Evolutionary conservation across 2,888 invertebrate genomes (phyloP).

Genomic region (Eupithecia pulchellata): DNA sequence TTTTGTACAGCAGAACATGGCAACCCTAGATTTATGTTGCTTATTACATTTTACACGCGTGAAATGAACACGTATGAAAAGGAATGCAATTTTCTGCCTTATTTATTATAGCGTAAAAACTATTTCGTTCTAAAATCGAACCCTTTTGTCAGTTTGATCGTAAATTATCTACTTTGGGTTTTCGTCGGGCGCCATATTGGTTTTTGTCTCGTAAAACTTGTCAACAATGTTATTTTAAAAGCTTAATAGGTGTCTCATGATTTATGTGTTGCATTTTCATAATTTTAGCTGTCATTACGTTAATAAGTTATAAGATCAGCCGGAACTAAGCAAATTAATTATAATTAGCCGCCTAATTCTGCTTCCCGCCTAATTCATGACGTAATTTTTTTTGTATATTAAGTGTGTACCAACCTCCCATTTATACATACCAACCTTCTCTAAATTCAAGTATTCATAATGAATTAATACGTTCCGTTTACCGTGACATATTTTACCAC

Average conservation of each 20-base stretch:
- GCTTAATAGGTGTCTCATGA: constrained; percentile 35
- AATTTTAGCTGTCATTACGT: constrained; percentile 15
- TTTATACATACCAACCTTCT: no score
- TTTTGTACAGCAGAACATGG: constrained; percentile 40
- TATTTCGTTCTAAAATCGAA: constrained; percentile 58
- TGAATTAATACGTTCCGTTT: no score
- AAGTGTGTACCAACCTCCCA: no score
- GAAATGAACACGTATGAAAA: constrained; percentile 72
- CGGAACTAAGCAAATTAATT: neutral
- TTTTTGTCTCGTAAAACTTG: constrained; percentile 70
- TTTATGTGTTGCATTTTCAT: constrained; percentile 26
- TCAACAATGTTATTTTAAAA: constrained; percentile 57
- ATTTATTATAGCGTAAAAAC: constrained; percentile 63
- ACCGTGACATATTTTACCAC: no score
- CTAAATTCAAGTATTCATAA: no score
- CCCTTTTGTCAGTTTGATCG: constrained; percentile 72
- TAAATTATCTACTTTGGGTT: constrained; percentile 80
- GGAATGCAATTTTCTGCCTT: constrained; percentile 73
- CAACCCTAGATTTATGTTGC: constrained; percentile 76
- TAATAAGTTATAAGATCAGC: neutral
- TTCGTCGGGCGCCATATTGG: constrained; percentile 76
- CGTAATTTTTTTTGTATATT: no score
- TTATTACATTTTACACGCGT: constrained; percentile 82
- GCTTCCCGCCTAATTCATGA: no score
- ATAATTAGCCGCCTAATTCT: neutral